Conservation (phyloP, 2,888 invertebrate species). For the Apodemia zela region DNA sequence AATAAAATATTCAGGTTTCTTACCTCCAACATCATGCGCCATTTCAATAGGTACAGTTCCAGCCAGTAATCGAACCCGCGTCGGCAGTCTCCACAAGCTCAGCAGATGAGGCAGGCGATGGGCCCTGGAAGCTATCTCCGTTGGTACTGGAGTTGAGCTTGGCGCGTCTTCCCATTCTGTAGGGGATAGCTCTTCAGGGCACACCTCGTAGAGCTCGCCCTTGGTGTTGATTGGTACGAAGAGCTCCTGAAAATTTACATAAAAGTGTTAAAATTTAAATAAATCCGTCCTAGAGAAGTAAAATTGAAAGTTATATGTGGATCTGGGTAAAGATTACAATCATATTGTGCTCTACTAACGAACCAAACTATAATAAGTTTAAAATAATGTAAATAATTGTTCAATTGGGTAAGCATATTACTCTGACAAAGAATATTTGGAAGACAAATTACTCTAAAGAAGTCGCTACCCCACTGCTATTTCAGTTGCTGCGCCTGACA, state of each 20-base stretch:
- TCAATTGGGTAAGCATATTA: no score
- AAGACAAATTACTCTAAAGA: no score
- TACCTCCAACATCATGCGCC: constrained; percentile 83
- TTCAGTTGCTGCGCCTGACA: no score
- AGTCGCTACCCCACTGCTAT: no score
- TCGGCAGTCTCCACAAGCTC: constrained; percentile 79
- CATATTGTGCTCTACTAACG: no score
- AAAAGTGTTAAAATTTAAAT: neutral
- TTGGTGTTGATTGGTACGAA: constrained; percentile 88
- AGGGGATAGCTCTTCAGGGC: constrained; percentile 76
- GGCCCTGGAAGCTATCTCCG: constrained; percentile 77
- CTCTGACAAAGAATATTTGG: no score
- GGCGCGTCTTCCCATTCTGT: constrained; percentile 75
- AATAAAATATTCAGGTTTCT: constrained; percentile 25
- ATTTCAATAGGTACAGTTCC: constrained; percentile 81
- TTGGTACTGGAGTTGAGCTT: constrained; percentile 58
- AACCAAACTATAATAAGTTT: no score
- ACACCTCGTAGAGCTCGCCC: constrained; percentile 86
- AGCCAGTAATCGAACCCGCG: constrained; percentile 80
- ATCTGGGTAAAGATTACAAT: no score
- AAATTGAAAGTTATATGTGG: no score
- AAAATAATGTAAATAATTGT: no score
- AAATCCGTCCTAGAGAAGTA: no score
- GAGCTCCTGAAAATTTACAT: constrained; percentile 76
- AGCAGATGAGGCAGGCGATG: constrained; percentile 77